Percentiles rank a stretch among this genome's conserved stretches.
These are phyloP conservation scores for Dipodomys stephensi DNA, from an alignment of 2,113 vertebrate genomes.

Conservation along the genomic window DNA sequence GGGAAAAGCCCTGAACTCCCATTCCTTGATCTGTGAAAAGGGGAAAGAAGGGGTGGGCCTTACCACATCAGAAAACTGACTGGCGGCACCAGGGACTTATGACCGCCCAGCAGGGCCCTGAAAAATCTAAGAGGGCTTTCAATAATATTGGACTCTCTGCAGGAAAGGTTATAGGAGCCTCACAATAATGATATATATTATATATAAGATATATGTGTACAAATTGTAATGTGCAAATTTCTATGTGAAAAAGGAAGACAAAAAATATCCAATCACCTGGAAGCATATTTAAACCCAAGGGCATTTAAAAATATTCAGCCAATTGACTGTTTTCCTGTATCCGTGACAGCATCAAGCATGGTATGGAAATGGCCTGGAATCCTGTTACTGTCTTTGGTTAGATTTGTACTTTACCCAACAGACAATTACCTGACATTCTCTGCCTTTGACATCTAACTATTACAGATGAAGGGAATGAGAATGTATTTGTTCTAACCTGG, in stretches of 20 bases:
- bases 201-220: no score
- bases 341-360: neutral
- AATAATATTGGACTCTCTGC: neutral
- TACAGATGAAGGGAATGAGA: neutral
- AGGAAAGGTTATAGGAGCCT: neutral
- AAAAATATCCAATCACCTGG: neutral
- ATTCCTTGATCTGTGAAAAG: neutral
- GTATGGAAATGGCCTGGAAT: neutral
- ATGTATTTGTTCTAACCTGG: neutral
- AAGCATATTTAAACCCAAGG: neutral
- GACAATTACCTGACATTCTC: conserved; percentile 33
- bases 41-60: no score
- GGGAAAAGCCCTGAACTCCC: neutral
- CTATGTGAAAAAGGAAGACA: neutral
- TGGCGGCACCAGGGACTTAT: neutral
- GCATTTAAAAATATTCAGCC: conserved; percentile 11
- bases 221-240: neutral
- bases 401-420: conserved; percentile 12
- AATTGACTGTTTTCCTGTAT: neutral
- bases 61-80: neutral
- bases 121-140: neutral
- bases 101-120: neutral
- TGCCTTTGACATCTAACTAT: neutral
- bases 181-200: neutral
- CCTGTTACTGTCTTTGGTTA: neutral